Evolutionary conservation across 2,888 invertebrate species (phyloP), one percentile per base, ranked within the genome.

Genomic region (Hirtodrosophila alboralis): DNA sequence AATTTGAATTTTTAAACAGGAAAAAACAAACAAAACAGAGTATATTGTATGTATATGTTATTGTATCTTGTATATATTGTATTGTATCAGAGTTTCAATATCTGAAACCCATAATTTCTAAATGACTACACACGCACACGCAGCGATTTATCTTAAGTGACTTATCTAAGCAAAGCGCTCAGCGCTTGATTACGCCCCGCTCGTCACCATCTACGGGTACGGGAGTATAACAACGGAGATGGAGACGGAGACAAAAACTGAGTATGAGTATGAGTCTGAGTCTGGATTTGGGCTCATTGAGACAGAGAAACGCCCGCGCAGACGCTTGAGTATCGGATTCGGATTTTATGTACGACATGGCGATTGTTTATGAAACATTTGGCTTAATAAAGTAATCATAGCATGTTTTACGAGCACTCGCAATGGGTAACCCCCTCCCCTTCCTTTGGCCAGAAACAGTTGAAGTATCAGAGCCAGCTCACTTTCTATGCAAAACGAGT

Each of bases 321-420:
- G 72, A 68, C 52, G 37, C 45, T 41, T 40, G 38, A 78, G 71
- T 83, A 83, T 83, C 85, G 58, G 37, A 52, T 58, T 57, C 64
- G 38, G 63, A 45, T 75, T 72, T 81, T 81, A 81, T 81, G 73
- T 78, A 73, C 83, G 78, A 75, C 79, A 70, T 72, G 78, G 62
- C 74, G 80, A 75, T 81, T 84, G 81, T 83, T 83, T 83, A 83
- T 83, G 85, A 83, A 83, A 83, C 77, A 83, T 77, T 80, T 77
- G 73, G 68, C 62, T 85, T 85, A 85, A 83, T 83, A 83, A 83
- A 83, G 83, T 84, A 83, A 83, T 83, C 85, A 83, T 77, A 69
- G 73, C 58, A 63, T 84, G 77, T 80, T 83, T 83, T 83, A 83
- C 66, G 83, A 75, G 72, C 83, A 68, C 75, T 78, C 68, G 60